Conservation (phyloP, 2,888 invertebrate genomes). For the Chromoteleia sp. region DNA sequence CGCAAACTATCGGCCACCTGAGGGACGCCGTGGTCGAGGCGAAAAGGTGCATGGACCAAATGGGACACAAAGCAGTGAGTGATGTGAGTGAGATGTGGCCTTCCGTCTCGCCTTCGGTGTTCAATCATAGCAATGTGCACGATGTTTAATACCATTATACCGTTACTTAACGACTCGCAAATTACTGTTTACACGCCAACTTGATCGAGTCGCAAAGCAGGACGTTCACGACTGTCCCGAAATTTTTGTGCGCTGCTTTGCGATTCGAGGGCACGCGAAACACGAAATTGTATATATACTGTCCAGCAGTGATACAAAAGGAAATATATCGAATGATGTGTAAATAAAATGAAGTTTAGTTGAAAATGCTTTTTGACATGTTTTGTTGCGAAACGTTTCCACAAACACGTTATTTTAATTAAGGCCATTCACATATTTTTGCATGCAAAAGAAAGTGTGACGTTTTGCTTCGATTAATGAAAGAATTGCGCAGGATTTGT, state of each 20-base stretch:
- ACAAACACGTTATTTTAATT: not conserved
- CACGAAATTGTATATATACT: constrained; percentile 50
- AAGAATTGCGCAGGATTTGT: not conserved
- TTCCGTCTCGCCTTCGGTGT: constrained; percentile 79
- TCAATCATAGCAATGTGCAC: constrained; percentile 82
- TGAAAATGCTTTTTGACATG: constrained; percentile 27
- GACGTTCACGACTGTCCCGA: constrained; percentile 26
- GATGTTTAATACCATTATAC: constrained; percentile 78
- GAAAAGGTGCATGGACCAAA: constrained; percentile 80
- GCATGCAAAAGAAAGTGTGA: constrained; percentile 14
- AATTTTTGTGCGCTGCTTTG: constrained; percentile 29
- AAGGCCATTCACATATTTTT: not conserved
- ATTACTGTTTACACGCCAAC: constrained; percentile 28
- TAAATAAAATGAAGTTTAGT: constrained; percentile 61
- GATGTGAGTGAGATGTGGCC: constrained; percentile 82
- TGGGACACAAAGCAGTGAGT: constrained; percentile 79
- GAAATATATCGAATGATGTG: constrained; percentile 17
- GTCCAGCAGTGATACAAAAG: constrained; percentile 1
- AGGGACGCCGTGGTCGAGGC: constrained; percentile 82
- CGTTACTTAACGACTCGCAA: constrained; percentile 28
- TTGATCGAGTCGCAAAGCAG: constrained; percentile 21
- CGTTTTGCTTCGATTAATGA: constrained; percentile 4
- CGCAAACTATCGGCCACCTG: constrained; percentile 82
- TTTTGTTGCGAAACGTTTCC: constrained; percentile 16
- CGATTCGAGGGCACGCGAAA: constrained; percentile 18